Percentiles rank a stretch among this genome's conserved stretches.
These are phyloP conservation scores for Lymantria monacha DNA, from an alignment of 2,888 invertebrate genomes.

Conservation along the genomic window DNA sequence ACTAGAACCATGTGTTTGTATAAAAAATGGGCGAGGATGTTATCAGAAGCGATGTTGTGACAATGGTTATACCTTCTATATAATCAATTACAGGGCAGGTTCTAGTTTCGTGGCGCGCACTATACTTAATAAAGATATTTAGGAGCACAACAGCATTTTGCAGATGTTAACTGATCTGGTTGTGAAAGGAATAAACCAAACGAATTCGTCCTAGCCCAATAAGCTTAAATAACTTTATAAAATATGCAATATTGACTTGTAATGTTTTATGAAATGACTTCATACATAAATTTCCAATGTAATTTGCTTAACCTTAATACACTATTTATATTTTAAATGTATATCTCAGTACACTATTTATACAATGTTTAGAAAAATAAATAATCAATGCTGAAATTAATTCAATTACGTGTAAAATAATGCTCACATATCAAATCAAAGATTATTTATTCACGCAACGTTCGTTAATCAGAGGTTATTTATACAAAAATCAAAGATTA, in stretches of 20 bases:
- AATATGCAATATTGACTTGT: background rate
- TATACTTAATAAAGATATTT: background rate
- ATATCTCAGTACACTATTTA: background rate
- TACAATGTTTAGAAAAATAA: background rate
- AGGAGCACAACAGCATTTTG: background rate
- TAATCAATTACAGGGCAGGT: background rate
- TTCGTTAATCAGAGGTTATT: no score
- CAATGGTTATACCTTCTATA: background rate
- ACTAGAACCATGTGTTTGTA: no score
- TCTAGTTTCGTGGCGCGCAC: background rate
- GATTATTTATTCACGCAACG: no score
- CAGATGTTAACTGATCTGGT: no score
- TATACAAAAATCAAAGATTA: no score
- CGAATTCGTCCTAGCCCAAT: no score
- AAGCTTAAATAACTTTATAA: no score
- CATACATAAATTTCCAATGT: background rate
- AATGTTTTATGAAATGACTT: background rate
- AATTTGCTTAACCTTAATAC: background rate
- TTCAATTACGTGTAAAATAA: no score
- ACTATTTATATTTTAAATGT: background rate
- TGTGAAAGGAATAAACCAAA: no score
- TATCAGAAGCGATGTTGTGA: no score
- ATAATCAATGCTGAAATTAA: background rate
- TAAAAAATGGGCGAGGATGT: no score
- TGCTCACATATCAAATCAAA: no score